Conservation (phyloP, 2,113 vertebrate species). For the Lontra canadensis region DNA sequence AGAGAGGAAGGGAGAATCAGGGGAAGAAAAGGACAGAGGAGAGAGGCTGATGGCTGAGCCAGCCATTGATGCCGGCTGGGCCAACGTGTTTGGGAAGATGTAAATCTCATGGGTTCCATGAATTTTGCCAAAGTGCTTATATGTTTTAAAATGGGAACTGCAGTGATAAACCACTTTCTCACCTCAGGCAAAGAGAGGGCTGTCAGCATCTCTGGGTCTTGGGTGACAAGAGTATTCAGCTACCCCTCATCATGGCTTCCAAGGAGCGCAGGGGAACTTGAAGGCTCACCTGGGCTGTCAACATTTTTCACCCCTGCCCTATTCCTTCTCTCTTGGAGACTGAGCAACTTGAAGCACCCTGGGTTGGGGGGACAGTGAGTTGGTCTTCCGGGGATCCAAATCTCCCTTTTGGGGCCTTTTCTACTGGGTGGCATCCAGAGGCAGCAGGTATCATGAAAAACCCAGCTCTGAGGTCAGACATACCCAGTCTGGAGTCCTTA, state of each 20-base stretch:
- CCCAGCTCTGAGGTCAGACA: background rate
- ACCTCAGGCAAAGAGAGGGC: background rate
- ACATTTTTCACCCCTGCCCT: background rate
- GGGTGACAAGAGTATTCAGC: background rate
- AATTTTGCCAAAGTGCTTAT: background rate
- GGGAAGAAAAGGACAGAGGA: background rate
- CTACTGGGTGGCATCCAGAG: background rate
- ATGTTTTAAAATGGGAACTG: background rate
- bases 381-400: background rate
- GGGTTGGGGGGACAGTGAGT: background rate
- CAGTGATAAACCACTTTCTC: background rate
- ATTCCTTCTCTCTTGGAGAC: background rate
- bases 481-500: background rate
- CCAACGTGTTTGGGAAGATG: background rate
- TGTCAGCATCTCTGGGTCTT: background rate
- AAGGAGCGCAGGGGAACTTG: background rate
- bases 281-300: background rate
- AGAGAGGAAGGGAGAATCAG: background rate
- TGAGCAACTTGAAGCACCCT: rapidly evolving
- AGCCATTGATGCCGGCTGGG: background rate
- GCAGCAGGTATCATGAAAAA: background rate
- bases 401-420: background rate
- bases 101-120: background rate
- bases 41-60: background rate
- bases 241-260: background rate